phyloP scores from a whole-genome alignment of 2,113 vertebrate species.

The Callocephalon fimbriatum region DNA sequence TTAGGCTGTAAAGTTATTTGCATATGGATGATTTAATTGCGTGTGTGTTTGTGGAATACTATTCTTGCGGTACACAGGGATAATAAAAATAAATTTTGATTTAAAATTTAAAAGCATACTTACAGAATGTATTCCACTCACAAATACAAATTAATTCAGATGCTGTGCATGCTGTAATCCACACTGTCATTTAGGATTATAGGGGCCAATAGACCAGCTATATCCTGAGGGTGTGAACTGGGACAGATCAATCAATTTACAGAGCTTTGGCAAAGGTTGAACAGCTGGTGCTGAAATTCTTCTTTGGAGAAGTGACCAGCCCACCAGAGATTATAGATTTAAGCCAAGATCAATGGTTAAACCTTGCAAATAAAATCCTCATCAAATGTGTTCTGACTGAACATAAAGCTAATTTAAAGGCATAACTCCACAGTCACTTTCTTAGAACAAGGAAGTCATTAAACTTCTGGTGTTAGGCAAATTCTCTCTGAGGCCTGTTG shows the following conservation, averaged over 20 bases:
- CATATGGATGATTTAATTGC: not conserved
- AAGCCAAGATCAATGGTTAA: conserved; percentile 6
- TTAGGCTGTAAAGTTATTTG: not conserved
- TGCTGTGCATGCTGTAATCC: conserved; percentile 4
- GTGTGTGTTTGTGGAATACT: not conserved
- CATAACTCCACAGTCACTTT: conserved; percentile 14
- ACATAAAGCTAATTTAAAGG: conserved; percentile 42
- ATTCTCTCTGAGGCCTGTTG: not conserved
- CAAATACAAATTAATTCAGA: conserved; percentile 16
- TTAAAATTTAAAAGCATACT: not conserved
- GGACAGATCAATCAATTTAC: conserved; percentile 39
- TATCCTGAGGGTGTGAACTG: conserved; percentile 30
- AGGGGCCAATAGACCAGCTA: not conserved
- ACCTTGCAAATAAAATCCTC: conserved; percentile 26
- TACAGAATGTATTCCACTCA: not conserved
- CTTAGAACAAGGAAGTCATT: conserved; percentile 41
- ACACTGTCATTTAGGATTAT: conserved; percentile 47
- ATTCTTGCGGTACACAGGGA: not conserved
- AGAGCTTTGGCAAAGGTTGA: conserved; percentile 43
- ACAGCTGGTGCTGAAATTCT: conserved; percentile 14
- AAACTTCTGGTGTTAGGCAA: conserved; percentile 2
- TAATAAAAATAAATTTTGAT: not conserved
- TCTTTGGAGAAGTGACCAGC: not conserved
- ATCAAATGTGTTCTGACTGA: conserved; percentile 37
- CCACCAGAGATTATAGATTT: conserved; percentile 46